phyloP scores from a whole-genome alignment of 2,113 vertebrate species.

The Chloropsis cyanopogon region DNA sequence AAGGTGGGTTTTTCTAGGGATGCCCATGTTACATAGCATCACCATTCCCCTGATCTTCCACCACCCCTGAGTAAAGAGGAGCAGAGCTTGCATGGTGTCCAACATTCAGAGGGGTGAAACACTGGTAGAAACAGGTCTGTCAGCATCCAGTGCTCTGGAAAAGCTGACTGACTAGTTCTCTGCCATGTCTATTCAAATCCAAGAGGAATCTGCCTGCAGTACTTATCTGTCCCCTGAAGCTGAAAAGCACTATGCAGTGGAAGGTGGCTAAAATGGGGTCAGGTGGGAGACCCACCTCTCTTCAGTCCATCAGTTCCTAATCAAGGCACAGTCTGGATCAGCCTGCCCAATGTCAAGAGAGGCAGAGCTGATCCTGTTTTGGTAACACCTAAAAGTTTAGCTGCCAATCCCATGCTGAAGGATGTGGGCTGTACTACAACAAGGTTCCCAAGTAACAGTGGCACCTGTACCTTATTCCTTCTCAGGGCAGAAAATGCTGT shows the following conservation, averaged over 20 bases:
- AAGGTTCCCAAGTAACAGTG: background rate
- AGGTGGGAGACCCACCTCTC: background rate
- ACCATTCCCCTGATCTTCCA: background rate
- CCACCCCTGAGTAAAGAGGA: background rate
- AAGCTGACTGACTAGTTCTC: background rate
- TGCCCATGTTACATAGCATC: background rate
- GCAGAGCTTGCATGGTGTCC: background rate
- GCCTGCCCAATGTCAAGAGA: background rate
- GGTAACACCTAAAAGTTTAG: background rate
- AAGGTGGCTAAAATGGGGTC: background rate
- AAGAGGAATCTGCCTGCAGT: background rate
- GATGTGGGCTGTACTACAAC: background rate
- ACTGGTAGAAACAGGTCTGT: background rate
- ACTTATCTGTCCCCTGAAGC: background rate
- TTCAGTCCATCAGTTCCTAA: background rate
- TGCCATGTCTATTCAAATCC: background rate
- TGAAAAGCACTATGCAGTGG: background rate
- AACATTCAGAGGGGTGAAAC: background rate
- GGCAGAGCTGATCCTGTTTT: background rate
- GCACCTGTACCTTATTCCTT: background rate
- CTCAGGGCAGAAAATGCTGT: background rate
- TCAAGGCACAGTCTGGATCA: background rate
- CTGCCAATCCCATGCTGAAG: background rate
- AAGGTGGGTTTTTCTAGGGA: background rate
- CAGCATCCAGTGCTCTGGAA: background rate